A percentile compares a stretch with the other conserved stretches of the same genome.
These are phyloP conservation scores for Ceratitis capitata DNA, from an alignment of 1,140 invertebrate species.

Conservation along the genomic window DNA sequence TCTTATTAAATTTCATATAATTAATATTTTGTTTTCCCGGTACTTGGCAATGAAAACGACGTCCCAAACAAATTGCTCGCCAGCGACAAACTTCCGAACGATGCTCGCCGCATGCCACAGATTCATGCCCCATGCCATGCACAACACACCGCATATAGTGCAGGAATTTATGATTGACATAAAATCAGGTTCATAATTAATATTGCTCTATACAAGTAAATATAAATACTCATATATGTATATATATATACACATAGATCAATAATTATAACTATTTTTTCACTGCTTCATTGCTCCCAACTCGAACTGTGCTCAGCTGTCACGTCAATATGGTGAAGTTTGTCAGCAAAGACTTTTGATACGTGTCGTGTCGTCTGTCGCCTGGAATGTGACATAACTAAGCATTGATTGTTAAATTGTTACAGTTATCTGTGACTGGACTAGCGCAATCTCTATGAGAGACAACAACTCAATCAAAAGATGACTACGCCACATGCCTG, in stretches of 20 bases:
- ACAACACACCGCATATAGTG: not conserved
- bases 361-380: not conserved
- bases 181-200: not conserved
- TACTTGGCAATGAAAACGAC: not conserved
- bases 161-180: constrained; percentile 22
- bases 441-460: not conserved
- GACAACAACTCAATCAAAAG: constrained; percentile 25
- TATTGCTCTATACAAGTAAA: not conserved
- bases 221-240: not conserved
- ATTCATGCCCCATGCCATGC: too few species aligned
- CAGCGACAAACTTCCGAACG: not conserved
- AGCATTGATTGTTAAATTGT: not conserved
- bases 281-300: too few species aligned
- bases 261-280: too few species aligned
- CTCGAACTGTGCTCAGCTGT: not conserved
- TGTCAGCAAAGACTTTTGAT: not conserved
- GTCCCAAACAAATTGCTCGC: not conserved
- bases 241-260: not conserved
- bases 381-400: not conserved
- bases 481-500: too few species aligned
- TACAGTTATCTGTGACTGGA: not conserved
- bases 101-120: not conserved
- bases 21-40: not conserved
- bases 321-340: not conserved
- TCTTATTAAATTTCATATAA: not conserved